Evolutionary conservation across 2,113 vertebrate species (phyloP), one percentile per base, ranked within the genome.

Genomic region (Albula glossodonta): DNA sequence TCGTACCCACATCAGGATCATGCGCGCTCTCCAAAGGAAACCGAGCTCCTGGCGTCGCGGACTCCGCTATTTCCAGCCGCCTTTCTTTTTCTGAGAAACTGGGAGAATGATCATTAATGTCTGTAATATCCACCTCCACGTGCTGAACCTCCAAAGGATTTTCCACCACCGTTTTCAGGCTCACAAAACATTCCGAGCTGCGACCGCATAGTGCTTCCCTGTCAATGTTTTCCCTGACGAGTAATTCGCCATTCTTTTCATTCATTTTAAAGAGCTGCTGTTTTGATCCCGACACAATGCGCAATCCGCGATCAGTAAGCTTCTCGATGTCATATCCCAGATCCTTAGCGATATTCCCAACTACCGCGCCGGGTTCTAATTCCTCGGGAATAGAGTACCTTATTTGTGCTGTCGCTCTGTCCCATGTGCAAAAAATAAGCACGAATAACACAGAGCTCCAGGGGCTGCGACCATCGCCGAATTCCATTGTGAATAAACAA

Each of bases 311-410:
- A 50, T 91, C 87, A 0, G 8, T 82, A 85, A 97, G 83, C 9
- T 93, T 89, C 70, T 86, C 83, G 6, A 93, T 86, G 87, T 96
- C 94, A 77, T 97, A 89, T 3, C 93, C 94, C 63, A 97, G 87
- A 88, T 97, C 96, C 77, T 95, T 95, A 15, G 63, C 63, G 17
- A 70, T 70, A 70, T 70, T 70, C 13, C 63, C 63, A 5, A 70
- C 63, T 22, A 70, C 19, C 19, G 63, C 17, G 3, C 63, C 63
- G 2, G 63, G 63, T 17, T 70, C 0, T 70, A 70, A 70, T 70
- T 70, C 63, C 63, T 70, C 63, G 11, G 17, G 63, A 19, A 70
- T 70, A 19, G 63, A 70, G 22, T 70, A 70, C 17, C 17, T 70
- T n/a, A 70, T 70, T 70, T 70, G 63, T 22, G 63, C 63, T 17